Percentiles rank a stretch among this genome's conserved stretches.
phyloP scores from a whole-genome alignment of 2,113 vertebrate genomes.

The Melospiza georgiana region DNA sequence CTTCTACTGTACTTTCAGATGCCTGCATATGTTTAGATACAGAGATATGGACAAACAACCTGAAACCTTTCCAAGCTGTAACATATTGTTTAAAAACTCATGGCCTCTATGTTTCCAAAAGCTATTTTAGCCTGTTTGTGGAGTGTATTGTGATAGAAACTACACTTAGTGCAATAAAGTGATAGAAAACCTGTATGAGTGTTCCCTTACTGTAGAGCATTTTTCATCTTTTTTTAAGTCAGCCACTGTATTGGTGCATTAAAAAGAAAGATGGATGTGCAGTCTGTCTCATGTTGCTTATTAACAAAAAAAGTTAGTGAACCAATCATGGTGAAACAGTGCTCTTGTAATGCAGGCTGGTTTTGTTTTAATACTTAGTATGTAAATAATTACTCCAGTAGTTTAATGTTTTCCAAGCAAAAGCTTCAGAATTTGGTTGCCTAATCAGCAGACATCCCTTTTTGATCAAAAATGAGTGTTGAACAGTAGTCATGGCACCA shows the following conservation, averaged over 20 bases:
- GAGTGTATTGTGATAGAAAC: neutral
- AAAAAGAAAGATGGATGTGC: neutral
- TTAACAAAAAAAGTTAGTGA: slow-evolving; percentile 26
- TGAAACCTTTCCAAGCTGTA: neutral
- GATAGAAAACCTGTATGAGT: neutral
- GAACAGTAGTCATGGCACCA: neutral
- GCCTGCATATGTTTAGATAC: neutral
- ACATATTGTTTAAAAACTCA: neutral
- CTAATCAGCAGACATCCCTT: neutral
- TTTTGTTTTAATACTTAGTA: slow-evolving; percentile 11
- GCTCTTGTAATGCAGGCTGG: neutral
- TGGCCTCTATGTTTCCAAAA: neutral
- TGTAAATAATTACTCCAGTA: slow-evolving; percentile 59
- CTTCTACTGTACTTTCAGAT: neutral
- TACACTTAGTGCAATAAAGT: neutral
- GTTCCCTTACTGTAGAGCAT: neutral
- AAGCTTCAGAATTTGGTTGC: neutral
- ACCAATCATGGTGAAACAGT: neutral
- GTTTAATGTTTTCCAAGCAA: slow-evolving; percentile 35
- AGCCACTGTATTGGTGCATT: neutral
- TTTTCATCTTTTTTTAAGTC: neutral
- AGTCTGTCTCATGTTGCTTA: neutral
- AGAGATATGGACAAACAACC: neutral
- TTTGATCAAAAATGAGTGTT: neutral
- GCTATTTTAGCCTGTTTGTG: neutral